Evolutionary conservation across 2,113 vertebrate species (phyloP), one percentile per base, ranked within the genome.

Genomic region (Gasterosteus aculeatus): DNA sequence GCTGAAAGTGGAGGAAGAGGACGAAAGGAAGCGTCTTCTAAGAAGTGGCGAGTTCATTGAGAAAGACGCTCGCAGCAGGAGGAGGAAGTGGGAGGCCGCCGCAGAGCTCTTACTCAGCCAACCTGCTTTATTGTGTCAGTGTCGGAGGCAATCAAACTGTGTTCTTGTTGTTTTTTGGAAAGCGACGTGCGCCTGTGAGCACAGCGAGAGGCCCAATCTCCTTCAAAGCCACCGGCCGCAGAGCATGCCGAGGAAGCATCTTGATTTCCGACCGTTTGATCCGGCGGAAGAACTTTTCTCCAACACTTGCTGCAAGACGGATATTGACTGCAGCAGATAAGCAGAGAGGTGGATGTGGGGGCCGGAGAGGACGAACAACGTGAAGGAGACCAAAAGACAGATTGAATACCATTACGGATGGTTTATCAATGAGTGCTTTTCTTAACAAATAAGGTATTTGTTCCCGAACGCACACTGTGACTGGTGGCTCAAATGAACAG

Each of bases 181-280:
- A 69, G 59, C 46, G 78, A 83, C 77, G 82, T 72, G 77, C 69
- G 60, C 68, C 72, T 81, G 85, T 71, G 76, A 87, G 84, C 77
- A 35, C 83, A 87, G 91, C 60, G 70, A 88, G 89, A 77, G 82
- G 90, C 86, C 86, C 82, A 75, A 87, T 87, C 91, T 91, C 90
- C 91, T 92, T 92, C 92, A 94, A 93, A 94, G 91, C 86, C 87
- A 64, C 69, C 84, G 81, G 76, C 62, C 74, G 70, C 84, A 82
- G 76, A 88, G 85, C 86, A 76, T 83, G 88, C 89, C 85, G 89
- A 90, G 89, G 88, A 92, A 82, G 85, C 85, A 87, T 91, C 88
- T 85, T 88, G 81, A 88, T 88, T 92, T 88, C 84, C 85, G 66
- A 88, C 75, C 58, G 87, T 93, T 92, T 93, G 90, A 93, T 93